Evolutionary conservation across 2,113 vertebrate genomes (phyloP).

Genomic region (Ciconia stormi): DNA sequence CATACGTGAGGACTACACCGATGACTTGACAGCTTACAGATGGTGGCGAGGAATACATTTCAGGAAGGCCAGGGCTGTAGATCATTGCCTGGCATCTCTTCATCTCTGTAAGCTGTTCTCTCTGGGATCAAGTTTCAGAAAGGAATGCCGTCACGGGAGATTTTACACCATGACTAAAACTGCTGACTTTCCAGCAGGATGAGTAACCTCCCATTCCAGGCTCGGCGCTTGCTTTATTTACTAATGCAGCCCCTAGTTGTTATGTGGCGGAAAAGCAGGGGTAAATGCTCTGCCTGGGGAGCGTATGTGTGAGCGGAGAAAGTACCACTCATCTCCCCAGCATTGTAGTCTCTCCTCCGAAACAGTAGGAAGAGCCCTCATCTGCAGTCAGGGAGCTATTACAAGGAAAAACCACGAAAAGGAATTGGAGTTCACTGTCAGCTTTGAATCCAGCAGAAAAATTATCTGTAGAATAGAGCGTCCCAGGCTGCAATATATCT

Average conservation of each 20-base stretch:
- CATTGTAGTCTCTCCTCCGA: neutral
- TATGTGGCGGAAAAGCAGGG: fast-evolving
- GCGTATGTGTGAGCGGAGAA: neutral
- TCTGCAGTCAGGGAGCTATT: neutral
- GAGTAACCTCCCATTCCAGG: neutral
- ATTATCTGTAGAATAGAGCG: neutral
- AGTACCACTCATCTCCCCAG: neutral
- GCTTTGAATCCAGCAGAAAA: neutral
- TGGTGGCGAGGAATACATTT: conserved; percentile 25
- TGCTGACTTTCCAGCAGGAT: neutral
- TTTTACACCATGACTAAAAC: conserved; percentile 39
- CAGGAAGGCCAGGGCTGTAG: neutral
- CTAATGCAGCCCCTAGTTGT: neutral
- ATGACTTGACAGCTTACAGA: conserved; percentile 26
- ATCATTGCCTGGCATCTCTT: neutral
- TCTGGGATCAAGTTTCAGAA: neutral
- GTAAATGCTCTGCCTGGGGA: neutral
- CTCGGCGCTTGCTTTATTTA: neutral
- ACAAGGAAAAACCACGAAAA: neutral
- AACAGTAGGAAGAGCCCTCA: neutral
- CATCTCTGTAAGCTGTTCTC: conserved; percentile 1
- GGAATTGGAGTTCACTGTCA: neutral
- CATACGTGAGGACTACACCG: fast-evolving
- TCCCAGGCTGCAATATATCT: neutral
- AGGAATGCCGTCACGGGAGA: neutral